Percentiles rank a stretch among this genome's conserved stretches.
These are phyloP conservation scores for Petrolisthes manimaculis DNA, from an alignment of 2,888 invertebrate species.

Conservation along the genomic window DNA sequence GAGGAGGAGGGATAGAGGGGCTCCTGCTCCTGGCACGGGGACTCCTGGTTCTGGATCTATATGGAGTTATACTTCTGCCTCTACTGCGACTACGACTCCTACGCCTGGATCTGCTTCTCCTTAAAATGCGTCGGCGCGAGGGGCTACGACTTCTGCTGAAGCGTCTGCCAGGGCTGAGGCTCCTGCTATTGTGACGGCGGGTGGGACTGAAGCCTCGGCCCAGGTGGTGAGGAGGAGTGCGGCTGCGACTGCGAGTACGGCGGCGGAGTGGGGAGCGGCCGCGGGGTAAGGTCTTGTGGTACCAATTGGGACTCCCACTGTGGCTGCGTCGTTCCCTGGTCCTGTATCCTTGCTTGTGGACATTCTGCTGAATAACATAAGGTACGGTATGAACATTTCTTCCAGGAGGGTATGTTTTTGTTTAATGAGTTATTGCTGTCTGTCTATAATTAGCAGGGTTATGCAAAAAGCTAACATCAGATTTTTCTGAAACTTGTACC, in stretches of 20 bases:
- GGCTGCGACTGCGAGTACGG: constrained; percentile 36
- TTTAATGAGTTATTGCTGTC: too few species aligned
- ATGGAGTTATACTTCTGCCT: constrained; percentile 3
- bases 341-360: constrained; percentile 8
- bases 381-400: neutral
- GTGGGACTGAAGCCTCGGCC: neutral
- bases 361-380: constrained; percentile 8
- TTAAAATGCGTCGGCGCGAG: neutral
- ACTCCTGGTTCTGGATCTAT: constrained; percentile 20
- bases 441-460: too few species aligned
- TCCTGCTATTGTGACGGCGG: neutral
- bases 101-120: constrained; percentile 21
- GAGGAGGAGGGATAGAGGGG: neutral
- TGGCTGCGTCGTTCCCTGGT: constrained; percentile 15
- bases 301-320: constrained; percentile 33
- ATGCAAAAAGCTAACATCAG: too few species aligned
- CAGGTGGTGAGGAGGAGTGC: constrained; percentile 17
- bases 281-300: neutral
- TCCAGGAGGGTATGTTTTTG: too few species aligned
- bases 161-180: neutral
- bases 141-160: constrained; percentile 24
- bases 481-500: too few species aligned
- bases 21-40: neutral
- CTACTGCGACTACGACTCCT: constrained; percentile 23
- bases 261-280: constrained; percentile 21